These are phyloP conservation scores for Halcyon senegalensis DNA, from an alignment of 2,113 vertebrate genomes.

Conservation along the genomic window DNA sequence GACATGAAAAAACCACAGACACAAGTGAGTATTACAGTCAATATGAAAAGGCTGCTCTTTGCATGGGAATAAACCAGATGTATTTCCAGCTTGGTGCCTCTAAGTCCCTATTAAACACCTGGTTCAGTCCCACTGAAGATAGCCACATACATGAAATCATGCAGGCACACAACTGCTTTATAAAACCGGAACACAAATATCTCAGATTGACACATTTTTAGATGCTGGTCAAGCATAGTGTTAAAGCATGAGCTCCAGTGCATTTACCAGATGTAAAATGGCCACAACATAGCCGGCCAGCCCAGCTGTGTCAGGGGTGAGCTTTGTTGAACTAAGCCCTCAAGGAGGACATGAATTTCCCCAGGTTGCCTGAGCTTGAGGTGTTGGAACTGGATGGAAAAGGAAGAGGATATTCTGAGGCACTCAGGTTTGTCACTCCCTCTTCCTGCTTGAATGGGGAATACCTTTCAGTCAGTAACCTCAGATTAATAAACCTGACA, in stretches of 20 bases:
- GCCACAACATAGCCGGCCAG: neutral
- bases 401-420: neutral
- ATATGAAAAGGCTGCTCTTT: neutral
- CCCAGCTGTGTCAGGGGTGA: neutral
- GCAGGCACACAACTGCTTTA: neutral
- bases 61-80: neutral
- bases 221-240: neutral
- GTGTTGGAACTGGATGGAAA: neutral
- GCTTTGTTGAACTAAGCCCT: neutral
- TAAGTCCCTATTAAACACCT: neutral
- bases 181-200: neutral
- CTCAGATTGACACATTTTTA: neutral
- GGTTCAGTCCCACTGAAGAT: neutral
- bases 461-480: neutral
- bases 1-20: neutral
- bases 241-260: neutral
- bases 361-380: neutral
- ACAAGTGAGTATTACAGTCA: neutral
- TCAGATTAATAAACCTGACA: neutral
- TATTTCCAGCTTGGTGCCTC: neutral
- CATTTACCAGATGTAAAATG: neutral
- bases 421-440: neutral
- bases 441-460: neutral
- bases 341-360: neutral
- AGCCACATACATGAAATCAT: neutral